These are phyloP conservation scores for Aphodius granarius DNA, from an alignment of 2,888 invertebrate species.

Conservation along the genomic window DNA sequence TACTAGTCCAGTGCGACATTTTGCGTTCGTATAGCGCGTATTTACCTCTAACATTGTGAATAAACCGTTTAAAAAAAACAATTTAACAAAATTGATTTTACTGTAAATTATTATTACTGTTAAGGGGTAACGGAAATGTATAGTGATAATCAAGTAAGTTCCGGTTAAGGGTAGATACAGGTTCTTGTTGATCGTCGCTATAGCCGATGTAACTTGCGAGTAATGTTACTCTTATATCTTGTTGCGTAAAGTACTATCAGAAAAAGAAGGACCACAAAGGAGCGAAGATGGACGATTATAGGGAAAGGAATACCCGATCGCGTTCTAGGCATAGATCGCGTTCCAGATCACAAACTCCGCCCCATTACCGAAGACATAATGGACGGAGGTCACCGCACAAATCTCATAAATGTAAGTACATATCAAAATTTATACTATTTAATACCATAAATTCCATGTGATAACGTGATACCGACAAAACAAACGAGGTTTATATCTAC, in stretches of 20 bases:
- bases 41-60: too few relatives aligned
- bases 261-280: slow-evolving; percentile 7
- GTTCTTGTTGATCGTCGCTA: neutral
- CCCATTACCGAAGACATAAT: slow-evolving; percentile 44
- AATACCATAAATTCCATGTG: neutral
- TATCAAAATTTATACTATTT: slow-evolving; percentile 33
- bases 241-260: neutral
- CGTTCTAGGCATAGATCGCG: slow-evolving; percentile 43
- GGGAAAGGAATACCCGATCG: slow-evolving; percentile 44
- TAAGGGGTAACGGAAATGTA: slow-evolving; percentile 5
- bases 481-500: neutral
- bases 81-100: too few relatives aligned
- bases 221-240: neutral
- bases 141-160: slow-evolving; percentile 5
- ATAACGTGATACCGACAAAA: neutral
- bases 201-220: neutral
- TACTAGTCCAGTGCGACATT: neutral
- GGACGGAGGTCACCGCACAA: slow-evolving; percentile 30
- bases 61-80: too few relatives aligned
- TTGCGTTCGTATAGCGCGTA: too few relatives aligned
- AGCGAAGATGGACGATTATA: slow-evolving; percentile 36
- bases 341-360: slow-evolving; percentile 45
- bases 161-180: neutral
- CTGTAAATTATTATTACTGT: too few relatives aligned
- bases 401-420: slow-evolving; percentile 25